Conservation (phyloP, 2,888 invertebrate genomes). For the Brachylomia viminalis region DNA sequence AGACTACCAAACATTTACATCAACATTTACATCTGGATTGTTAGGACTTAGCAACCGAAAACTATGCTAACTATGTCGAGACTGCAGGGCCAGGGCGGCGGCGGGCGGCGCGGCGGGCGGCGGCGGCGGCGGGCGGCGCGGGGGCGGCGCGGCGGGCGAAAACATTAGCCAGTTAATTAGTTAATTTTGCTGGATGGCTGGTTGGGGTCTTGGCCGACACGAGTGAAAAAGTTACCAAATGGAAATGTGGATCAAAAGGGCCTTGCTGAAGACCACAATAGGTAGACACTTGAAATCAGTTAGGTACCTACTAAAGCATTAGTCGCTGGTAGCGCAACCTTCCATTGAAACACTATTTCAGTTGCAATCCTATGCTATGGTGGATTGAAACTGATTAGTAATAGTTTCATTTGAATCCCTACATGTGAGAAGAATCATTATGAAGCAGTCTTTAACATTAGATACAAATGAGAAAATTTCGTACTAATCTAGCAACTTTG, state of each 20-base stretch:
- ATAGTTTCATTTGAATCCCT: neutral
- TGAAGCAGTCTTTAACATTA: neutral
- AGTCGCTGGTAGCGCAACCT: neutral
- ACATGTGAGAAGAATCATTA: neutral
- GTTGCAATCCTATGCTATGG: neutral
- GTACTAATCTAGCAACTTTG: neutral
- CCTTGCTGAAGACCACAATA: neutral
- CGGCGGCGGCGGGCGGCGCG: too few species aligned
- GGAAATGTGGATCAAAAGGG: neutral
- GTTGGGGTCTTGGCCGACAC: neutral
- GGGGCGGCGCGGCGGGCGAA: too few species aligned
- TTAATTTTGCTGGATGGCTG: neutral
- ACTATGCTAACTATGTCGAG: too few species aligned
- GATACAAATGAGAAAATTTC: neutral
- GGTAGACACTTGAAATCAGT: neutral
- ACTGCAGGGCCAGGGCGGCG: too few species aligned
- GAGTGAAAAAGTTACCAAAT: neutral
- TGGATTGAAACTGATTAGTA: neutral
- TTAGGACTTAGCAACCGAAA: too few species aligned
- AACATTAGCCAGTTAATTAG: neutral
- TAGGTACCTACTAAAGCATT: neutral
- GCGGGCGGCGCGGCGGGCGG: too few species aligned
- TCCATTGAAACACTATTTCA: conserved; percentile 6
- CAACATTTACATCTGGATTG: too few species aligned
- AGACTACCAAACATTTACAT: too few species aligned